Percentiles rank a stretch among this genome's conserved stretches.
These are phyloP conservation scores for Marronus borbonicus DNA, from an alignment of 2,888 invertebrate genomes.

Conservation along the genomic window DNA sequence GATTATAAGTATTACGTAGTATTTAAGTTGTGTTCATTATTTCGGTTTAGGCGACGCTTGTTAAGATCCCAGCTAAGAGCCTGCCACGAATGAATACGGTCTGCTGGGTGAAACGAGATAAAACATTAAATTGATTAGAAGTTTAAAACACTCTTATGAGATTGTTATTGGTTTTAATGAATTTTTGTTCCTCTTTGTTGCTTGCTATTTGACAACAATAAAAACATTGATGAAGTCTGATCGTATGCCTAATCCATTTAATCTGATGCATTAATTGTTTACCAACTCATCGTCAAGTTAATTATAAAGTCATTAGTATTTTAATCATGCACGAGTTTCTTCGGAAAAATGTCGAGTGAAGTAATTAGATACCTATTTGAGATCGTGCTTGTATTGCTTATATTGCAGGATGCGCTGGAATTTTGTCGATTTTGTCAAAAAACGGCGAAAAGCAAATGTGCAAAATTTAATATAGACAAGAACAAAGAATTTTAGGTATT, in stretches of 20 bases:
- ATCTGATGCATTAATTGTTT: slow-evolving; percentile 6
- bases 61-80: slow-evolving; percentile 12
- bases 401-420: too few relatives aligned
- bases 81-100: neutral
- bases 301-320: slow-evolving; percentile 27
- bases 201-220: neutral
- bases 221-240: neutral
- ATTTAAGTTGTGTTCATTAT: slow-evolving; percentile 40
- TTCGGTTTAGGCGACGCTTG: slow-evolving; percentile 1
- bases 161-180: slow-evolving; percentile 8
- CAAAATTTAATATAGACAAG: too few relatives aligned
- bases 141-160: slow-evolving; percentile 4
- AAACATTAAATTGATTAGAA: slow-evolving; percentile 25
- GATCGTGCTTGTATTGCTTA: neutral
- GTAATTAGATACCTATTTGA: neutral
- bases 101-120: slow-evolving; percentile 17
- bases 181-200: slow-evolving; percentile 1
- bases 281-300: slow-evolving; percentile 3
- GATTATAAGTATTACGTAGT: slow-evolving; percentile 35
- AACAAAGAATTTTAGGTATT: too few relatives aligned
- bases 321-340: neutral
- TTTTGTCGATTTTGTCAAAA: too few relatives aligned
- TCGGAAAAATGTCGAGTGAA: neutral
- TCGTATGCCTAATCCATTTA: slow-evolving; percentile 5
- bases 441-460: too few relatives aligned